Conservation (phyloP, 2,113 vertebrate genomes). For the Balaeniceps rex region DNA sequence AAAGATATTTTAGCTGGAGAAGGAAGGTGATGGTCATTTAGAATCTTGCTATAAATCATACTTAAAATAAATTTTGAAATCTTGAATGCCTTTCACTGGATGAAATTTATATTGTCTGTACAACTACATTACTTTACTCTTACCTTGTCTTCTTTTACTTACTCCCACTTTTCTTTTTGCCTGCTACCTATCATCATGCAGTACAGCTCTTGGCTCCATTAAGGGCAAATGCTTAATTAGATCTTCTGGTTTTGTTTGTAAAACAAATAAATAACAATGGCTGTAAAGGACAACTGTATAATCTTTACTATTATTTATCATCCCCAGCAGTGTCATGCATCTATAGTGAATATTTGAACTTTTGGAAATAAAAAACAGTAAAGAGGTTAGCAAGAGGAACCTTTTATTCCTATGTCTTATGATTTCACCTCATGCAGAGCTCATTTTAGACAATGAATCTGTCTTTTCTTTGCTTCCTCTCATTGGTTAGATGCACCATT, state of each 20-base stretch:
- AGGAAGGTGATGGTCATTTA: not conserved
- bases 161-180: not conserved
- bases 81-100: not conserved
- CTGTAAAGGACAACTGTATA: not conserved
- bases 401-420: not conserved
- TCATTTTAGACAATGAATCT: not conserved
- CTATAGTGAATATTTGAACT: not conserved
- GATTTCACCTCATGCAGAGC: not conserved
- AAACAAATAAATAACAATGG: not conserved
- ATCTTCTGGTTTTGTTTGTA: not conserved
- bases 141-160: not conserved
- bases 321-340: not conserved
- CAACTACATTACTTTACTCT: not conserved
- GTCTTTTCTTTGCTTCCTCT: not conserved
- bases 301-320: not conserved
- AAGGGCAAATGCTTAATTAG: not conserved
- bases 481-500: not conserved
- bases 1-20: not conserved
- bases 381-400: not conserved
- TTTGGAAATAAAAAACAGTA: not conserved
- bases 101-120: not conserved
- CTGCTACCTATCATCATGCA: not conserved
- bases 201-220: fast-evolving
- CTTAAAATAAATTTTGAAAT: not conserved
- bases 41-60: not conserved